Evolutionary conservation across 2,797 vertebrate species (phyloP).

Genomic region (Myoxocephalus aenaeus): DNA sequence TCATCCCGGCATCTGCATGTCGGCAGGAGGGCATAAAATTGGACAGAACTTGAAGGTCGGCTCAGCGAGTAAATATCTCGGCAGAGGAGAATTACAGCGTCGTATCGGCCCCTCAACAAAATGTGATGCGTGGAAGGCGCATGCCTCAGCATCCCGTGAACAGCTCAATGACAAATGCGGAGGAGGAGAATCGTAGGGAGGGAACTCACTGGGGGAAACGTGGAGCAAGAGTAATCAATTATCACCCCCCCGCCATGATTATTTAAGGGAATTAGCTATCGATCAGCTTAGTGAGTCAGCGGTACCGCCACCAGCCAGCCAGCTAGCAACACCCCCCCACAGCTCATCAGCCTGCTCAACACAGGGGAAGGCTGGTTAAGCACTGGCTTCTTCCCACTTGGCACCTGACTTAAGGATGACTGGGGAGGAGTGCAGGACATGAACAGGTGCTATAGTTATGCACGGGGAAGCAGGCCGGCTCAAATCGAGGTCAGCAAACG

Average conservation of each 20-base stretch:
- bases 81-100: slow-evolving; percentile 47
- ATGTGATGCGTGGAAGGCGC: slow-evolving; percentile 66
- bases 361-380: slow-evolving; percentile 43
- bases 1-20: slow-evolving; percentile 4
- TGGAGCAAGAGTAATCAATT: slow-evolving; percentile 82
- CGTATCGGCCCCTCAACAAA: slow-evolving; percentile 49
- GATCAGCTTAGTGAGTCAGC: slow-evolving; percentile 82
- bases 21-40: neutral
- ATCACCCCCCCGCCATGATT: slow-evolving; percentile 78
- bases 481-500: slow-evolving; percentile 72
- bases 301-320: slow-evolving; percentile 56
- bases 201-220: slow-evolving; percentile 74
- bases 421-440: slow-evolving; percentile 48
- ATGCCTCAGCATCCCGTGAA: slow-evolving; percentile 69
- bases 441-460: slow-evolving; percentile 64
- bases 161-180: slow-evolving; percentile 75
- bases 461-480: slow-evolving; percentile 54
- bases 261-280: slow-evolving; percentile 86
- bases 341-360: slow-evolving; percentile 33
- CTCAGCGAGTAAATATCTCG: slow-evolving; percentile 33
- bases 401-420: slow-evolving; percentile 47
- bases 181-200: slow-evolving; percentile 49
- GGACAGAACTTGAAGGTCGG: slow-evolving; percentile 5
- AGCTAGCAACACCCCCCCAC: slow-evolving; percentile 44
- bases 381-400: slow-evolving; percentile 46